These are phyloP conservation scores for Erynnis tages DNA, from an alignment of 2,888 invertebrate species.

Conservation along the genomic window DNA sequence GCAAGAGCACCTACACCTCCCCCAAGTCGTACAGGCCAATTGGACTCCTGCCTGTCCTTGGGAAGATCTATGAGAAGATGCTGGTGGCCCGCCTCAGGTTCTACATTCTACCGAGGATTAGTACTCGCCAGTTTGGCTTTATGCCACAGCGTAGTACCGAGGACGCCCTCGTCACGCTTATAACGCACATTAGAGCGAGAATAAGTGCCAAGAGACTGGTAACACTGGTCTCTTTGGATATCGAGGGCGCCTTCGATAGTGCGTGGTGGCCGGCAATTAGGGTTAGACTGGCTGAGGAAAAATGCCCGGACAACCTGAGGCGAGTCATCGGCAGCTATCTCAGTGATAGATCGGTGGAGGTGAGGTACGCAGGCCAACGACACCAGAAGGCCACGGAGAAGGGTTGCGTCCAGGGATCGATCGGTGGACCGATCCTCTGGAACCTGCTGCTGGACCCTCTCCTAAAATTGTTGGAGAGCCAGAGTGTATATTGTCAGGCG, in stretches of 20 bases:
- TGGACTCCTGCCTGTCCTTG: constrained; percentile 6
- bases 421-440: constrained; percentile 23
- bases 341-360: neutral
- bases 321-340: neutral
- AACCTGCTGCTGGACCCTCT: constrained; percentile 29
- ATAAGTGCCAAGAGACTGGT: constrained; percentile 9
- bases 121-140: too few relatives aligned
- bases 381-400: neutral
- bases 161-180: too few relatives aligned
- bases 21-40: constrained; percentile 34
- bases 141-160: too few relatives aligned
- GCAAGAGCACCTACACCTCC: neutral
- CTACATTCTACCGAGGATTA: too few relatives aligned
- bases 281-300: neutral
- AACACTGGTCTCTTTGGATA: constrained; percentile 21
- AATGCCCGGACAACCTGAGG: constrained; percentile 12
- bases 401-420: neutral
- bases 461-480: neutral
- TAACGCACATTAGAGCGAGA: neutral
- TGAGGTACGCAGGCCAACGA: neutral
- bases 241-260: neutral
- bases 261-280: constrained; percentile 19
- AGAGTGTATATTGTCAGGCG: constrained; percentile 22
- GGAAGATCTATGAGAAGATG: too few relatives aligned
- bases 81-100: too few relatives aligned